Base-by-base conservation (phyloP, 2,797 vertebrate species). In the Sus cebifrons region DNA sequence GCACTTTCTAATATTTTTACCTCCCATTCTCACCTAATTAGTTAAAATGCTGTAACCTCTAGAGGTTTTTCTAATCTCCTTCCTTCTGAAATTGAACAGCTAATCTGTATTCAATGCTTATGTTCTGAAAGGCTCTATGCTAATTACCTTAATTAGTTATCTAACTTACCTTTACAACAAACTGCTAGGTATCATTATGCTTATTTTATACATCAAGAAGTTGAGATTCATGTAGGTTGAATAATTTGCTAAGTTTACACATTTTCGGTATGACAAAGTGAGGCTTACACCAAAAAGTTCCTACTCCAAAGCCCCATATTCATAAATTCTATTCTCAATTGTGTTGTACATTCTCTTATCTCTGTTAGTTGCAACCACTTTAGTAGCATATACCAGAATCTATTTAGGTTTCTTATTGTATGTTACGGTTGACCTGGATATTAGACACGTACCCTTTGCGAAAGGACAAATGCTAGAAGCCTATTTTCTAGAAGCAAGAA, bases 71-170 rank as follows among this genome's bases (percentile, higher is more conserved):
- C 9, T 62, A 6, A 32, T 44, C 10, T n/a, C 13, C 40, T 85
- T 91, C 20, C 9, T 64, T 82, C 20, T 6, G 79, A 82, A 14
- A 90, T 36, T 23, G 13, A 89, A 68, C 67, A 36, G 20, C 20
- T 62, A 52, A 40, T 74, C 91, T 49, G 27, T 44, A 67, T 17
- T 71, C 2, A 75, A 36, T 60, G 2, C 23, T 58, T 77, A 73
- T 82, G 54, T 13, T 73, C 4, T 68, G 5, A 88, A 78, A 88
- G 32, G 1, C 1, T 40, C 14, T 52, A 9, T 29, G 54, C 52
- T 94, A 87, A 83, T 81, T 62, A 77, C 4, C 86, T 86, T 54
- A 27, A 27, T 94, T 23, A 91, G 17, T 17, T 17, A 60, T n/a
- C 16, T 62, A 13, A 56, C 87, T 85, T 40, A 64, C 73, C 0